A percentile compares a stretch with the other conserved stretches of the same genome.
Evolutionary conservation across 2,888 invertebrate genomes (phyloP).

Genomic region (Harpagoxenus sublaevis): DNA sequence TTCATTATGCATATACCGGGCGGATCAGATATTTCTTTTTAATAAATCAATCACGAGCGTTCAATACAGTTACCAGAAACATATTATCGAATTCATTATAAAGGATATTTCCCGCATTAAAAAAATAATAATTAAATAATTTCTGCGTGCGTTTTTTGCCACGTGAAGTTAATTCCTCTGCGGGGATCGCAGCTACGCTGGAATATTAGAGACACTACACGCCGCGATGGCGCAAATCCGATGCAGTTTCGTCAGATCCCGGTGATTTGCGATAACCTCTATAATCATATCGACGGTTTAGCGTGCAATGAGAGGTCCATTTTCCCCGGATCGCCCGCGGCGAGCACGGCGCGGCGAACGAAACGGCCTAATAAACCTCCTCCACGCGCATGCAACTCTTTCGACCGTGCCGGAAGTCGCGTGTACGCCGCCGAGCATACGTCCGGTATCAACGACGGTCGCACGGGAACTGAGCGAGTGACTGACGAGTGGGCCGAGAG

Average conservation of each 20-base stretch:
- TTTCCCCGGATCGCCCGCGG: not conserved
- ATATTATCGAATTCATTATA: not conserved
- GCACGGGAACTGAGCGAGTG: slow-evolving; percentile 80
- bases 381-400: slow-evolving; percentile 24
- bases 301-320: not conserved
- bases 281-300: not conserved
- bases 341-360: not conserved
- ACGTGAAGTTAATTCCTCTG: not conserved
- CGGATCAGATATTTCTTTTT: not conserved
- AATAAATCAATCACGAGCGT: not conserved
- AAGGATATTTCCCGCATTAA: not conserved
- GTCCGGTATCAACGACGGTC: slow-evolving; percentile 73
- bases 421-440: slow-evolving; percentile 27
- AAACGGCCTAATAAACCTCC: not conserved
- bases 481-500: not conserved
- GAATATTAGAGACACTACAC: not conserved
- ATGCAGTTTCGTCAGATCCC: not conserved
- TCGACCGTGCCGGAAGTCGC: slow-evolving; percentile 56
- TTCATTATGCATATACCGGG: not conserved
- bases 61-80: not conserved
- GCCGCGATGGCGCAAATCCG: not conserved
- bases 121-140: not conserved
- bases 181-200: not conserved
- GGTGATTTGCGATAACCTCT: not conserved
- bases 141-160: not conserved